Evolutionary conservation across 2,113 vertebrate species (phyloP), one percentile per base, ranked within the genome.

Genomic region (Lepus americanus): DNA sequence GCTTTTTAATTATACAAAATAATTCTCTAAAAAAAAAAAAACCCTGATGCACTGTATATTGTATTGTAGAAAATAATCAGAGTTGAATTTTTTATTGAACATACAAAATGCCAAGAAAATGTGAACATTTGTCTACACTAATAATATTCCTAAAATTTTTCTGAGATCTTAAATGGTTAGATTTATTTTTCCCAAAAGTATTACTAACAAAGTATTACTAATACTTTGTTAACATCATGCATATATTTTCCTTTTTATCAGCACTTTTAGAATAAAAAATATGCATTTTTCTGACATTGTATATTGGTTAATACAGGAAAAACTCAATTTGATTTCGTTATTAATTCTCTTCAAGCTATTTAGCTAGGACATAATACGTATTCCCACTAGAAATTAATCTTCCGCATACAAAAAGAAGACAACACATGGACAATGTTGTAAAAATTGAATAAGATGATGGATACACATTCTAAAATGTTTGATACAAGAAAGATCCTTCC

Each of bases 391-490:
- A 3, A 1, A 25, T 93, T 16, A 61, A 4, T 29, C n/a, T 92
- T 29, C 49, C n/a, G 13, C 4, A 19, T 1, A 59, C 2, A 74
- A 69, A 86, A 83, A 59, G 29, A 63, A 44, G 1, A 27, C 64
- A 33, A 55, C 7, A 12, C 3, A 59, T 1, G 51, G 0, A 31
- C 0, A 22, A 1, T 14, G 27, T 7, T 39, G 3, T 31, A 22
- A 6, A 33, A 4, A 76, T 4, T 59, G 70, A 51, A 14, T 53
- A 36, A 86, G 31, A 55, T 51, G 19, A 33, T 49, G 55, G 55
- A 59, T 59, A 59, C 55, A 20, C 17, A 59, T 59, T 59, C 55
- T 59, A 59, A 59, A 59, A 59, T 59, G 27, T 2, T 67, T 44
- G 13, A 27, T 19, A 63, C 2, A 66, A 63, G 1, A 7, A 76